Evolutionary conservation across 2,113 vertebrate species (phyloP), one percentile per base, ranked within the genome.

Genomic region (Rhineura floridana): DNA sequence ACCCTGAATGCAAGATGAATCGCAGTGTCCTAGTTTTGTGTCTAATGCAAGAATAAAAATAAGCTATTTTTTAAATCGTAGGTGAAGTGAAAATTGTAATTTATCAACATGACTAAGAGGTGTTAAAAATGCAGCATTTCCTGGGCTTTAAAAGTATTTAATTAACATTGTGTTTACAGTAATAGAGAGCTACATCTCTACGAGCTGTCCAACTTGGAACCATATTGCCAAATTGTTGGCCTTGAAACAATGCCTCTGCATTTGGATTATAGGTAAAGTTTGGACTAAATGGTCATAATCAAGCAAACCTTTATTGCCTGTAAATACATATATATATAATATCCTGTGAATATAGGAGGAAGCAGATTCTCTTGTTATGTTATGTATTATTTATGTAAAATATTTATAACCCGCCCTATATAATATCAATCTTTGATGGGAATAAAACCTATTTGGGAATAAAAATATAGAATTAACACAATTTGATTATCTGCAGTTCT

Each of bases 191-290:
- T 86, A n/a, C 79, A 46, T 62, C 90, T 94, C 84, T 90, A 89
- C 83, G 91, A 87, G 67, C 85, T 87, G 91, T 93, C 90, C 82
- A 92, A 81, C 86, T 95, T 92, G 91, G 93, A 95, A 88, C 73
- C 25, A 1, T 96, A 82, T 75, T 91, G 6, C 84, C 86, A 76
- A 89, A 84, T 93, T 59, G 36, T 55, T 86, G 92, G 69, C 55
- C 89, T 90, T 78, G 91, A 87, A 88, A 92, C 90, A 2, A n/a
- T 86, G 82, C 84, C 88, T 79, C 67, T 2, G 39, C 90, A 80
- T 50, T 65, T 81, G 0, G 85, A 83, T 59, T 93, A 84, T 83
- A 90, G 87, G 79, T 93, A 72, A 87, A n/a, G 13, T 39, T 1
- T 23, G 21, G 59, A 62, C 36, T 62, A 73, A 77, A 62, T 30